Base-by-base conservation (phyloP, 2,888 invertebrate genomes). In the Scaptomyza reducta region DNA sequence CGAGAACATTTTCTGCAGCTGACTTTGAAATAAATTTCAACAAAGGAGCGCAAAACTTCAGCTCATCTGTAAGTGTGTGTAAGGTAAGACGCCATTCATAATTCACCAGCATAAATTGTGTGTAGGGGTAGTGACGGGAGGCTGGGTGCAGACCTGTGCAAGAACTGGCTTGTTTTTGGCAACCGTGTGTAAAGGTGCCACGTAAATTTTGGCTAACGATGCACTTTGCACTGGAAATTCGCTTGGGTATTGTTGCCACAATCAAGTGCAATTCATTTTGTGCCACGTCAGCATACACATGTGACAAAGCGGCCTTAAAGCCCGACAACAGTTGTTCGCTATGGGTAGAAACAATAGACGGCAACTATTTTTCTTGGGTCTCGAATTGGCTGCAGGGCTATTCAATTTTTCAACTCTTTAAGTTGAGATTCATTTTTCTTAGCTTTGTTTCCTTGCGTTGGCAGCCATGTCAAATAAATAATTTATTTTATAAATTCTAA, bases 401-500 rank as follows among this genome's bases (percentile, higher is more conserved):
- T 63, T 62, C 64, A 61, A 87, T 84, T 75, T 86, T 76, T 82
- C 76, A 81, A 56, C 58, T 79, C 64, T 53, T 70, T 33, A 59
- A 72, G 60, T 65, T 63, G 38, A 49, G 66, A 63, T 63, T 77
- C 69, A 74, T 82, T 82, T 82, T 77, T 68, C 66, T 65, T 50
- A 29, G 42, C 57, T 51, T 64, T 60, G 51, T 55, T 65, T 42
- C 27, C 53, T 46, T 38, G 40, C 29, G n/a, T 51, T 51, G 57
- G 47, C 54, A 76, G 66, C 46, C 73, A 73, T 64, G 66, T 60
- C 74, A 70, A 85, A 79, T 82, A 82, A 82, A 82, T 87, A 82
- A 82, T 87, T 82, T 82, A 82, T 81, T 87, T 87, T 87, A 76
- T 81, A 87, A 81, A 87, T 85, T 82, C 82, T 71, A 85, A 82